Percentiles rank a stretch among this genome's conserved stretches.
Conservation (phyloP, 1,140 invertebrate genomes). For the Eurosta solidaginis region DNA sequence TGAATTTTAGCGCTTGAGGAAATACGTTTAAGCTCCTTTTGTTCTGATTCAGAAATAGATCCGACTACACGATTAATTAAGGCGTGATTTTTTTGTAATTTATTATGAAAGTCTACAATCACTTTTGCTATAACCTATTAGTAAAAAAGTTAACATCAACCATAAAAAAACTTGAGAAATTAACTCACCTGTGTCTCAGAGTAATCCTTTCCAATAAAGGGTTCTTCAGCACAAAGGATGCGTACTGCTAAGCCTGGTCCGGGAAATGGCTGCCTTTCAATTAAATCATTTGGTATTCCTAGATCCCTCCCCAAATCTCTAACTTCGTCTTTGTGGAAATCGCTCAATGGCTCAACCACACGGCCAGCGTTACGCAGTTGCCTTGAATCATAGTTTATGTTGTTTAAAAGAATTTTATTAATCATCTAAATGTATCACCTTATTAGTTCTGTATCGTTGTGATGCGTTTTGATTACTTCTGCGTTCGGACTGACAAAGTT, state of each 20-base stretch:
- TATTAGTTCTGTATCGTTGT: conserved; percentile 98
- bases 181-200: conserved; percentile 81
- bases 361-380: conserved; percentile 81
- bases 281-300: conserved; percentile 82
- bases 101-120: conserved; percentile 89
- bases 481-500: conserved; percentile 82
- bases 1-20: conserved; percentile 78
- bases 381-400: conserved; percentile 37
- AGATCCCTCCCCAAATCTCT: conserved; percentile 83
- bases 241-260: conserved; percentile 94
- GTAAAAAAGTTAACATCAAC: conserved; percentile 18
- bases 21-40: conserved; percentile 72
- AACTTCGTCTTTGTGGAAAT: conserved; percentile 99
- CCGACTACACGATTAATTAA: conserved; percentile 85
- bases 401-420: background rate
- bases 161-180: background rate
- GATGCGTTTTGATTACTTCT: conserved; percentile 99
- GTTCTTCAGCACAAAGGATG: conserved; percentile 93
- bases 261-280: conserved; percentile 96
- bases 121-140: conserved; percentile 85
- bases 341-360: conserved; percentile 96
- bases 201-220: conserved; percentile 94
- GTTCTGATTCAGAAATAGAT: conserved; percentile 78
- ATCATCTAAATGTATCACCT: conserved; percentile 56
- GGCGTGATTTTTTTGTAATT: conserved; percentile 91